These are phyloP conservation scores for Rhopalosiphum nymphaeae DNA, from an alignment of 2,888 invertebrate genomes.

Conservation along the genomic window DNA sequence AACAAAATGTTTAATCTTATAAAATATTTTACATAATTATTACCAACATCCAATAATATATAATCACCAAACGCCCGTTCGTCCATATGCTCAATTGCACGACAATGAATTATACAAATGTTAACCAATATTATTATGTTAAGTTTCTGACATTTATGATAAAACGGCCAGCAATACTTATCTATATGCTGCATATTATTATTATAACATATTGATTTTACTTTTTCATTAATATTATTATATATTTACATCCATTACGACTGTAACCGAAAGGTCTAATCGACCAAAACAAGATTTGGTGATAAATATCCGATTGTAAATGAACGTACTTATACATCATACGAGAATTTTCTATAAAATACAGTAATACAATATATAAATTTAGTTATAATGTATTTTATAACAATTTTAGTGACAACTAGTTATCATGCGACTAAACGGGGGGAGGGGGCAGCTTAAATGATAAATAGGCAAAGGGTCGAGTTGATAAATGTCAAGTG, in stretches of 20 bases:
- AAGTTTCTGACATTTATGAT: background rate
- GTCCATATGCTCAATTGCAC: background rate
- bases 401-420: background rate
- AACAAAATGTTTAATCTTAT: background rate
- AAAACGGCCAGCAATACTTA: background rate
- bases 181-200: background rate
- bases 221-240: background rate
- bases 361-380: background rate
- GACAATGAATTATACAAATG: background rate
- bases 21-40: background rate
- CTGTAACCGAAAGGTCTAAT: background rate
- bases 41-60: background rate
- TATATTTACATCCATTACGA: background rate
- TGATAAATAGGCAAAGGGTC: background rate
- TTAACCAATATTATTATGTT: background rate
- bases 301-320: background rate
- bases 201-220: background rate
- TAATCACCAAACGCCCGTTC: background rate
- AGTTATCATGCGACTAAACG: background rate
- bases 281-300: background rate
- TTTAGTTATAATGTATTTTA: background rate
- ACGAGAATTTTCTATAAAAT: background rate
- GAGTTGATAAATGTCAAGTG: background rate
- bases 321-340: background rate
- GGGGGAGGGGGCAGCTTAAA: background rate